These are phyloP conservation scores for Cyphomyrus plagiostoma DNA, from an alignment of 2,113 vertebrate genomes.

Conservation along the genomic window DNA sequence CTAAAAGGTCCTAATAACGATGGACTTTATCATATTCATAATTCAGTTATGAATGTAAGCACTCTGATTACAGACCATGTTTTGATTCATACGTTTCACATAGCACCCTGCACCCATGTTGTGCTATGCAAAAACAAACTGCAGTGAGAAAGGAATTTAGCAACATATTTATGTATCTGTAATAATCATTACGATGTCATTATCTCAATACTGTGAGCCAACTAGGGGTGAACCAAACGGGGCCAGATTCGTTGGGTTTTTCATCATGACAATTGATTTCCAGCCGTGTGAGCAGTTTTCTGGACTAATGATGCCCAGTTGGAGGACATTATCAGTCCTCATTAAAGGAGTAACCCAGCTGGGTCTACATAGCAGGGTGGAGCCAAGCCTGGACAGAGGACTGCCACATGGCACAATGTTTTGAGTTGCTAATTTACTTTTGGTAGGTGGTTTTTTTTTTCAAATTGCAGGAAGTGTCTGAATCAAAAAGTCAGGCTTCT, in stretches of 20 bases:
- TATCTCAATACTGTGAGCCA: neutral
- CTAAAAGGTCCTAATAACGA: neutral
- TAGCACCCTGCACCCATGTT: neutral
- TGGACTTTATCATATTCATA: neutral
- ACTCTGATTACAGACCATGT: neutral
- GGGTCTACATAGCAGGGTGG: neutral
- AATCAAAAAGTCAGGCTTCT: neutral
- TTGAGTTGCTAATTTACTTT: neutral
- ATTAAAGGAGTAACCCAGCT: neutral
- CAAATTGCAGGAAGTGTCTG: neutral
- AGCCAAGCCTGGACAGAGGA: neutral
- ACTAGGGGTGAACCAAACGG: neutral
- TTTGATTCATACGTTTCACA: neutral
- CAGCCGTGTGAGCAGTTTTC: constrained; percentile 3
- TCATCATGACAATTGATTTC: constrained; percentile 6
- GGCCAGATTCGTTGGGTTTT: neutral
- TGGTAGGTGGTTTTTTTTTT: neutral
- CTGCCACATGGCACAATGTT: neutral
- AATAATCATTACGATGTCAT: constrained; percentile 4
- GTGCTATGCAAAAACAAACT: neutral
- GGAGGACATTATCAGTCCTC: constrained; percentile 1
- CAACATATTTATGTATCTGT: neutral
- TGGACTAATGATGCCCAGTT: constrained; percentile 3
- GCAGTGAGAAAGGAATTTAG: neutral
- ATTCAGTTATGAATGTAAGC: neutral